Conservation (phyloP, 2,797 vertebrate genomes). For the Leuciscus waleckii region DNA sequence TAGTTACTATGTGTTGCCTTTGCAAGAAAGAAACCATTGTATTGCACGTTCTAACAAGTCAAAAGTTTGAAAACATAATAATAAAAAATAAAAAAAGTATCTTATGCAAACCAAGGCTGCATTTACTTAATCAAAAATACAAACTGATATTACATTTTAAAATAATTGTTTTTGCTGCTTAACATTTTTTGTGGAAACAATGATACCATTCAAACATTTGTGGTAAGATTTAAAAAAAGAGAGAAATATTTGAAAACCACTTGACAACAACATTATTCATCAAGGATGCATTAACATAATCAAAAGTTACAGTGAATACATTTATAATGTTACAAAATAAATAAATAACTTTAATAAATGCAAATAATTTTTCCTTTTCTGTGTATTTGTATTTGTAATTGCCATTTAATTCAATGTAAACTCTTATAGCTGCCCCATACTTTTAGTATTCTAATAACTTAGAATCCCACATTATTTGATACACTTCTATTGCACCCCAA, state of each 20-base stretch:
- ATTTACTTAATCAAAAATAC: neutral
- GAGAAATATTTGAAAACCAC: neutral
- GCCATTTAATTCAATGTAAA: neutral
- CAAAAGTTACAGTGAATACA: neutral
- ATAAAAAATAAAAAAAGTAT: neutral
- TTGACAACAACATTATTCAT: neutral
- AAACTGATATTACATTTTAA: no score
- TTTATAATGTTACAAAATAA: no score
- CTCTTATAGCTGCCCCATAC: neutral
- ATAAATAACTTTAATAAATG: neutral
- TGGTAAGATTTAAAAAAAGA: neutral
- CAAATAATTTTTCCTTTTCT: neutral
- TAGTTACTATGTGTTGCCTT: neutral
- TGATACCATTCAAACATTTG: neutral
- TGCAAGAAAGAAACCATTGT: neutral
- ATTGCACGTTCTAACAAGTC: neutral
- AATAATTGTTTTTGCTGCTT: no score
- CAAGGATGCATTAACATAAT: neutral
- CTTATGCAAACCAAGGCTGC: neutral
- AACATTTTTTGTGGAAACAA: neutral
- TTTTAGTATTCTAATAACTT: neutral
- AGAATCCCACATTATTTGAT: neutral
- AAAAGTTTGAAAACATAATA: neutral
- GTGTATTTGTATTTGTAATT: neutral
- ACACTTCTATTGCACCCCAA: neutral